A percentile compares a stretch with the other conserved stretches of the same genome.
phyloP scores from a whole-genome alignment of 2,888 invertebrate species.

The Buathra laborator region DNA sequence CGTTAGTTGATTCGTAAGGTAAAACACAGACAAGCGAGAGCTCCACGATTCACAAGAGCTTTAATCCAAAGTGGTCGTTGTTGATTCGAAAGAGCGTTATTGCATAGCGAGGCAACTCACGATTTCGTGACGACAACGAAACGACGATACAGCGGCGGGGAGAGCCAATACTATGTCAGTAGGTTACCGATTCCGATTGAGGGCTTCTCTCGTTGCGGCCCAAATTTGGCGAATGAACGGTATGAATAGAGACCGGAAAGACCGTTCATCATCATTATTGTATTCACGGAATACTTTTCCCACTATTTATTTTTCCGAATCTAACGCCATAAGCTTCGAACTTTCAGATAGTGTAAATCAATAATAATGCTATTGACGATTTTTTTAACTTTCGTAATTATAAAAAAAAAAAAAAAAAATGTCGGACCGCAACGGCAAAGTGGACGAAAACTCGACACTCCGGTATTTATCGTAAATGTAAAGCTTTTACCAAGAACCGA shows the following conservation, averaged over 20 bases:
- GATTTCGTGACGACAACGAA: conserved; percentile 71
- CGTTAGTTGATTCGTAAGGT: conserved; percentile 3
- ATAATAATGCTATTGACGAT: too few species aligned
- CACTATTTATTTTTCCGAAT: too few species aligned
- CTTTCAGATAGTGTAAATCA: too few species aligned
- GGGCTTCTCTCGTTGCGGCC: conserved; percentile 69
- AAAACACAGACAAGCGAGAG: conserved; percentile 6
- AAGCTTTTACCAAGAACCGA: too few species aligned
- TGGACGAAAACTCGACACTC: too few species aligned
- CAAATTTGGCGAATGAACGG: conserved; percentile 77
- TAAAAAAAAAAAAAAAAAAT: too few species aligned
- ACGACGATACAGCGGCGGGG: conserved; percentile 48
- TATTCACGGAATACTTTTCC: too few species aligned
- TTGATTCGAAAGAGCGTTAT: conserved; percentile 1
- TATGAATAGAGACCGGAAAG: conserved; percentile 70
- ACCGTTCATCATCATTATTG: too few species aligned
- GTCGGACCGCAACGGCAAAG: too few species aligned
- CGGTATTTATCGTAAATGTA: too few species aligned
- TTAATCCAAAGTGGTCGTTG: conserved; percentile 15
- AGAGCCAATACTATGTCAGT: conserved; percentile 74
- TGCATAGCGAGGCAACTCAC: conserved; percentile 58
- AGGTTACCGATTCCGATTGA: conserved; percentile 79
- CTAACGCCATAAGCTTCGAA: too few species aligned
- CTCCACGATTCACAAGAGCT: conserved; percentile 14
- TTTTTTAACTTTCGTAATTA: too few species aligned